phyloP scores from a whole-genome alignment of 2,113 vertebrate species.

The Perccottus glenii region DNA sequence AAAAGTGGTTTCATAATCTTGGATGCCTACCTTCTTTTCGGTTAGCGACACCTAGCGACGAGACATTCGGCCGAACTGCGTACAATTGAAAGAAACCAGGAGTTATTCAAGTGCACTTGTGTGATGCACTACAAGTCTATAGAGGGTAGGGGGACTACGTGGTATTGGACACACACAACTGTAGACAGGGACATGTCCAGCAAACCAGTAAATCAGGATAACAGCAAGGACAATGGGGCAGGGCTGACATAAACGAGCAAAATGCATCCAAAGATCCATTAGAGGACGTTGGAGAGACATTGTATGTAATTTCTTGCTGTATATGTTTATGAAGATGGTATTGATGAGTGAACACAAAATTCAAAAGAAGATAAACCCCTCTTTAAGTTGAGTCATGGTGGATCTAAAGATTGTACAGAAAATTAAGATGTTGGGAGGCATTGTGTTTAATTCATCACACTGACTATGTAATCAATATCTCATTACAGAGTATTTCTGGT shows the following conservation, averaged over 20 bases:
- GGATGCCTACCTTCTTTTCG: slow-evolving; percentile 98
- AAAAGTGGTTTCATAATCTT: slow-evolving; percentile 61
- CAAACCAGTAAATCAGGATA: slow-evolving; percentile 76
- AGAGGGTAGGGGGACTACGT: slow-evolving; percentile 66
- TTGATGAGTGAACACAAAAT: slow-evolving; percentile 51
- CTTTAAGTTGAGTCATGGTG: slow-evolving; percentile 50
- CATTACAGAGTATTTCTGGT: slow-evolving; percentile 81
- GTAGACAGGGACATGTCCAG: slow-evolving; percentile 82
- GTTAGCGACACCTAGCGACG: slow-evolving; percentile 99
- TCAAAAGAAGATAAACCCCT: slow-evolving; percentile 20
- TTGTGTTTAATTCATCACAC: slow-evolving; percentile 81
- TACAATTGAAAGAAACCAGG: slow-evolving; percentile 93
- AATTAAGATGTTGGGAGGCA: slow-evolving; percentile 69
- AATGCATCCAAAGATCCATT: slow-evolving; percentile 85
- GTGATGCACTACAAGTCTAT: slow-evolving; percentile 67
- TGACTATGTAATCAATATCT: slow-evolving; percentile 79
- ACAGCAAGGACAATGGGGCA: slow-evolving; percentile 82
- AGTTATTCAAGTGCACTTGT: slow-evolving; percentile 87
- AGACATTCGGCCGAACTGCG: slow-evolving; percentile 98
- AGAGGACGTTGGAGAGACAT: slow-evolving; percentile 78
- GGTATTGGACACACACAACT: slow-evolving; percentile 86
- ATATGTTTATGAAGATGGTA: slow-evolving; percentile 56
- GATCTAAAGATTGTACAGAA: slow-evolving; percentile 54
- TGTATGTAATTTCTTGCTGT: slow-evolving; percentile 72
- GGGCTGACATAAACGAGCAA: slow-evolving; percentile 86